Evolutionary conservation across 2,113 vertebrate genomes (phyloP).

Genomic region (Trogon surrucura): DNA sequence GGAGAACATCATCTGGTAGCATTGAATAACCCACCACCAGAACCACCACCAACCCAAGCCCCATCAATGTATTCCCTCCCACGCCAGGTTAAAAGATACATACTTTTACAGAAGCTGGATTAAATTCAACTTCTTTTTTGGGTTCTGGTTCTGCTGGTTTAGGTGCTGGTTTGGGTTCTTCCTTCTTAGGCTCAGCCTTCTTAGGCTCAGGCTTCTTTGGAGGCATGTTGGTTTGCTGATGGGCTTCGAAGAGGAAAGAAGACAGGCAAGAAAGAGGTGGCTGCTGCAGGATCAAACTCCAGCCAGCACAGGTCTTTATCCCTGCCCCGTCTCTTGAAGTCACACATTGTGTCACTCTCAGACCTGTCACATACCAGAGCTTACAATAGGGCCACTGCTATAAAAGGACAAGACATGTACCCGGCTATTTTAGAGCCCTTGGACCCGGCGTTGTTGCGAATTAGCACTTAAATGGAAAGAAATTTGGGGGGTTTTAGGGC

Average conservation of each 20-base stretch:
- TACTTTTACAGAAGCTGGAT: conserved; percentile 87
- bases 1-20: neutral
- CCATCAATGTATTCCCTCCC: neutral
- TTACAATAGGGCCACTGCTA: conserved; percentile 83
- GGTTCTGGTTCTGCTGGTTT: conserved; percentile 76
- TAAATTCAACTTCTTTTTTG: conserved; percentile 83
- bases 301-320: conserved; percentile 78
- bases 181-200: conserved; percentile 83
- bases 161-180: conserved; percentile 85
- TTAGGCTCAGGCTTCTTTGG: conserved; percentile 90
- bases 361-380: conserved; percentile 54
- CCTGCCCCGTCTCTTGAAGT: conserved; percentile 52
- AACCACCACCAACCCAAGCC: neutral
- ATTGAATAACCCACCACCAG: accelerated
- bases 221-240: conserved; percentile 75
- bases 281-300: neutral
- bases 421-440: conserved; percentile 89
- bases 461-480: conserved; percentile 29
- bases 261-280: neutral
- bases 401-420: conserved; percentile 86
- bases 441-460: conserved; percentile 59
- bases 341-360: conserved; percentile 56
- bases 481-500: neutral
- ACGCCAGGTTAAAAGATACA: neutral
- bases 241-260: neutral